Percentiles rank a stretch among this genome's conserved stretches.
Evolutionary conservation across 2,113 vertebrate species (phyloP).

Genomic region (Chaetodon trifascialis): DNA sequence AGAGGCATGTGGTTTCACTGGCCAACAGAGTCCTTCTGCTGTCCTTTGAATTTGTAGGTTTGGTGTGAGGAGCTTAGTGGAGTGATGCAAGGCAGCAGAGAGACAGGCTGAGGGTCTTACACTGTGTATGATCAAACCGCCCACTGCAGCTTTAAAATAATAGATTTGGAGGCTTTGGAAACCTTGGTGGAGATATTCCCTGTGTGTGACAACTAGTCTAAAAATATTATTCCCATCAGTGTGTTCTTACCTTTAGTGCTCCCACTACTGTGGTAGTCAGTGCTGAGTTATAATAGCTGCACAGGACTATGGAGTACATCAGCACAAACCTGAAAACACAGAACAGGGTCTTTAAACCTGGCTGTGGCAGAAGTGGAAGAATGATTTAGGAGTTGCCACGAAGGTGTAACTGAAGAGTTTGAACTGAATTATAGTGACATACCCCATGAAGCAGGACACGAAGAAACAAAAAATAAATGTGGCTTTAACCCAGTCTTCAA

Average conservation of each 20-base stretch:
- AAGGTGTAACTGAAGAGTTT: neutral
- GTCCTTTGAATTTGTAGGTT: too few species aligned
- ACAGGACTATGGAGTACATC: slow-evolving; percentile 92
- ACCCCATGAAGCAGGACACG: slow-evolving; percentile 94
- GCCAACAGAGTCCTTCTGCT: too few species aligned
- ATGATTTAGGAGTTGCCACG: neutral
- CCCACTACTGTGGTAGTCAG: slow-evolving; percentile 93
- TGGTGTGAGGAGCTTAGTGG: too few species aligned
- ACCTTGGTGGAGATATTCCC: neutral
- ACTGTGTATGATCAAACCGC: too few species aligned
- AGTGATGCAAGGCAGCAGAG: too few species aligned
- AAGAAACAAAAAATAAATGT: slow-evolving; percentile 90
- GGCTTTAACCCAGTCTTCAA: slow-evolving; percentile 88
- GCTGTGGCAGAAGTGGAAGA: neutral
- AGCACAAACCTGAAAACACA: slow-evolving; percentile 88
- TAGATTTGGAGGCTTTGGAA: neutral
- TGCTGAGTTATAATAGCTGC: slow-evolving; percentile 93
- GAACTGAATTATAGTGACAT: slow-evolving; percentile 65
- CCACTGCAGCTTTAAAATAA: neutral
- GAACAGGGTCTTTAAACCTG: neutral
- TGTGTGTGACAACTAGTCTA: neutral
- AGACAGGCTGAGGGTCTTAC: too few species aligned
- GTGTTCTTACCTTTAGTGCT: slow-evolving; percentile 88
- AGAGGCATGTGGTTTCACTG: too few species aligned
- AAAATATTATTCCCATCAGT: neutral